Base-by-base conservation (phyloP, 2,888 invertebrate species). In the Aleiodes alternator region DNA sequence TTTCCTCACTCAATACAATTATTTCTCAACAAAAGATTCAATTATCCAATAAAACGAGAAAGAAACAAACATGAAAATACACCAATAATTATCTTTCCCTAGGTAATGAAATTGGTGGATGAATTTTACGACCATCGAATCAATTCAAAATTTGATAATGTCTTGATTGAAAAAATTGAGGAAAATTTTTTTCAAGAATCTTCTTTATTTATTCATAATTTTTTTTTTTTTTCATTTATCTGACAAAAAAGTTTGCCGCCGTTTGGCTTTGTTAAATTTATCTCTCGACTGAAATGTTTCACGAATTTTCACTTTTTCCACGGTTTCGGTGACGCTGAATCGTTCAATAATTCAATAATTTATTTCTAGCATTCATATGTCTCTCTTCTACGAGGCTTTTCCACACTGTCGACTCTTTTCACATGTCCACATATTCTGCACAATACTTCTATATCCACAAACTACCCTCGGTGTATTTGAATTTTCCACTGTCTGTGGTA, bases 281-380 rank as follows among this genome's bases (percentile, higher is more conserved):
- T 68, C 48, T 29, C 48, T 38, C 38, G 8, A 38, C 8, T 38
- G 38, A 8, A 38, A 38, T 38, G 5, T 12, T 23, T n/a, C 31
- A 31, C 29, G 50, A n/a, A 51, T 50, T 68, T 68, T 68, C 51
- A 68, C 64, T 64, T 64, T 64, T 68, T 68, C 12, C 50, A 23
- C 31, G 34, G 29, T 31, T 50, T 6, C 31, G 31, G 51, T n/a
- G 12, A 29, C 29, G 12, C 43, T 43, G 51, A 29, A 68, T 50
- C 51, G 68, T 68, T 68, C 68, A 68, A 68, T 68, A 68, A 68
- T 68, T 68, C 68, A 68, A 68, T 68, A 68, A 68, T 68, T 68
- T 68, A 68, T 68, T 68, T 68, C 50, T 51, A 51, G 29, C 68
- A 51, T 29, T 53, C 31, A 68, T 68, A 51, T 68, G n/a, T 31